Base-by-base conservation (phyloP, 2,888 invertebrate species). In the Zeuzera pyrina region DNA sequence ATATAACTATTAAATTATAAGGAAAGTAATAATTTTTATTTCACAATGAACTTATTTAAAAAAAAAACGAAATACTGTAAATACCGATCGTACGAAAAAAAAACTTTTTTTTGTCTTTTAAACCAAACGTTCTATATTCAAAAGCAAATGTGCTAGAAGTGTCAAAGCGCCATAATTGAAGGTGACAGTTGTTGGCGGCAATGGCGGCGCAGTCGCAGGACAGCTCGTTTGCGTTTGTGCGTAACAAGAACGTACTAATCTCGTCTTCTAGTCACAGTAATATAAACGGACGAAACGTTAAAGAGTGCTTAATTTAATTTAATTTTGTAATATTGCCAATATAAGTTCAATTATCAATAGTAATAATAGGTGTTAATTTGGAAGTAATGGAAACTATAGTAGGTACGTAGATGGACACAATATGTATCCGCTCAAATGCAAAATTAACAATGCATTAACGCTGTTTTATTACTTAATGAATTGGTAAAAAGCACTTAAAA, bases 111-210 rank as follows among this genome's bases (percentile, higher is more conserved):
- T n/a, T n/a, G n/a, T n/a, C n/a, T n/a, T n/a, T n/a, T n/a, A n/a
- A n/a, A n/a, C 47, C 43, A 48, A 59, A 54, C 52, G 58, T 69
- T 73, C 72, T 72, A 72, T 58, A 73, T 73, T 69, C 67, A 68
- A 73, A 70, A 67, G 65, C 76, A 69, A 71, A 47, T 66, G 76
- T 73, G 71, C 68, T n/a, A 47, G 60, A 73, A 67, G 65, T 74
- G 64, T 78, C 77, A 65, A 67, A 68, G 67, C 67, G 43, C 68
- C 71, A 67, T 81, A 79, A 79, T 81, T 78, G 74, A 57, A 57
- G 66, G 45, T 74, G 79, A 81, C 79, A 79, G 77, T 70, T 69
- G 65, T 57, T 61, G 60, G 60, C 59, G 64, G 55, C n/a, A n/a
- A n/a, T n/a, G n/a, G 47, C 47, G 53, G 54, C 57, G 59, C 54